phyloP scores from a whole-genome alignment of 2,797 vertebrate genomes.

The Sebastes taczanowskii region DNA sequence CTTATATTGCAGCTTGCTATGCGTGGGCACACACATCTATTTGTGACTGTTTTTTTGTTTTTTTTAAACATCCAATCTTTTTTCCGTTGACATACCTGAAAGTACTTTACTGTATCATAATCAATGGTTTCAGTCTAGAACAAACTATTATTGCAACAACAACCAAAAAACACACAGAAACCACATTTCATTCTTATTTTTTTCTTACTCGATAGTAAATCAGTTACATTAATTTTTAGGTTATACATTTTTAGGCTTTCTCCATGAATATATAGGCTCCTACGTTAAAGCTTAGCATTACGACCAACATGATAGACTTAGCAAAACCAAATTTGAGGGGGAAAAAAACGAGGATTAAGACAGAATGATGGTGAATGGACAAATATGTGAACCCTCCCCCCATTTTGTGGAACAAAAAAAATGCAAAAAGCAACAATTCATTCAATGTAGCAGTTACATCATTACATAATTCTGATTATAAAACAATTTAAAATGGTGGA shows the following conservation, averaged over 20 bases:
- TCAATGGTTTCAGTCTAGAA: constrained; percentile 82
- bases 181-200: constrained; percentile 81
- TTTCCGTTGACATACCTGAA: constrained; percentile 38
- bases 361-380: constrained; percentile 78
- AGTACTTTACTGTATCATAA: constrained; percentile 51
- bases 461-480: constrained; percentile 71
- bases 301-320: constrained; percentile 75
- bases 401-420: constrained; percentile 55
- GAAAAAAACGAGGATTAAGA: constrained; percentile 61
- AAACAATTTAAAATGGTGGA: constrained; percentile 78
- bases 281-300: constrained; percentile 91
- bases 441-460: constrained; percentile 71
- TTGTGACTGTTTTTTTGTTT: constrained; percentile 17
- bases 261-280: constrained; percentile 89
- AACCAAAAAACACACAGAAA: constrained; percentile 83
- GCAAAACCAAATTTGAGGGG: constrained; percentile 67
- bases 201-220: constrained; percentile 82
- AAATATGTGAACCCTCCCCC: constrained; percentile 62
- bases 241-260: constrained; percentile 89
- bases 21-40: constrained; percentile 49
- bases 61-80: constrained; percentile 42
- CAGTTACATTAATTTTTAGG: constrained; percentile 84
- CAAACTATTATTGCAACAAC: constrained; percentile 55
- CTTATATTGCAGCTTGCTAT: constrained; percentile 50
- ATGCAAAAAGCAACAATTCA: constrained; percentile 64